Evolutionary conservation across 2,888 invertebrate species (phyloP).

Genomic region (Noctua pronuba): DNA sequence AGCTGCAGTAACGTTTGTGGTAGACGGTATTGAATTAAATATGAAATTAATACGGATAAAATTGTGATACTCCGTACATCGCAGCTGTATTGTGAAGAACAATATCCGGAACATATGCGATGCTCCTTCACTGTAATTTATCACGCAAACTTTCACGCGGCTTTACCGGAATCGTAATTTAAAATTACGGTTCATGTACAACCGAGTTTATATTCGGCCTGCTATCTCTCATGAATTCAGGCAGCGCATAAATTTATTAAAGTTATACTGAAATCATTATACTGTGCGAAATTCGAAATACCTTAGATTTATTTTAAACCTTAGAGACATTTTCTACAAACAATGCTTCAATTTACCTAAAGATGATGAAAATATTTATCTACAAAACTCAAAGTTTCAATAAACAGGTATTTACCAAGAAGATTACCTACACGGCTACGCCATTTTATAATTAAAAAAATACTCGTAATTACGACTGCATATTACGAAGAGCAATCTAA

Average conservation of each 20-base stretch:
- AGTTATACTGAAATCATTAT: conserved; percentile 16
- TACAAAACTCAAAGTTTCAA: not conserved
- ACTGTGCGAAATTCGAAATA: not conserved
- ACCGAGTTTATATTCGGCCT: conserved; percentile 35
- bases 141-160: conserved; percentile 38
- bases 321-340: not conserved
- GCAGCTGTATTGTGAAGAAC: conserved; percentile 24
- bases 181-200: conserved; percentile 52
- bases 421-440: not conserved
- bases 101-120: conserved; percentile 34
- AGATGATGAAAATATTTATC: not conserved
- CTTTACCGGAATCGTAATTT: conserved; percentile 47
- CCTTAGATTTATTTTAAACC: not conserved
- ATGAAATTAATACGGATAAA: not conserved
- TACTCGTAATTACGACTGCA: not conserved
- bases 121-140: conserved; percentile 43
- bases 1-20: not conserved
- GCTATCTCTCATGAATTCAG: conserved; percentile 39
- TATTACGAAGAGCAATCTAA: not conserved
- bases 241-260: conserved; percentile 32
- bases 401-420: not conserved
- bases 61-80: not conserved
- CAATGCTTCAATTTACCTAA: not conserved
- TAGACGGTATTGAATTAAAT: not conserved
- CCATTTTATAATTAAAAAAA: not conserved